Base-by-base conservation (phyloP, 2,113 vertebrate genomes). In the Peromyscus leucopus region DNA sequence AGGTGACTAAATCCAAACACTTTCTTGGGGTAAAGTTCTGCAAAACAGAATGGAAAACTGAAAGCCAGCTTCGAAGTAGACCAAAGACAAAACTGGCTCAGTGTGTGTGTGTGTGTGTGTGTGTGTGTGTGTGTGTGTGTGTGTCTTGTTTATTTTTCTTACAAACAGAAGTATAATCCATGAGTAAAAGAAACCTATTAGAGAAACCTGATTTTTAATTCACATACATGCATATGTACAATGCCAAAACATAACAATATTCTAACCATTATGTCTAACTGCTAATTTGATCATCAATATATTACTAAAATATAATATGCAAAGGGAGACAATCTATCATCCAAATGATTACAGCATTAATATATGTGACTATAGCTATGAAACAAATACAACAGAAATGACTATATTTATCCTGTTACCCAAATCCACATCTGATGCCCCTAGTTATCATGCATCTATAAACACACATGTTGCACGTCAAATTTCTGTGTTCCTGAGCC, bases 111-210 rank as follows among this genome's bases (percentile, higher is more conserved):
- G 69, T 71, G 15, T 71, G 31, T 71, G 69, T 31, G 65, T 33
- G 31, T 69, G 65, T 48, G 46, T 48, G 46, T 71, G 15, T 63
- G 61, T 63, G 61, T 63, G 63, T 57, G 67, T 33, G 31, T 33
- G 31, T 33, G 69, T n/a, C 3, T 48, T 51, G 16, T 82, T 79
- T 91, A 4, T 59, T 96, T 91, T 86, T 42, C 15, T 91, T 95
- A 95, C 46, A 93, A 95, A 83, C 31, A 93, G 33, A 91, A 94
- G 82, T 84, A 48, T 86, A 51, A 89, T 76, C 88, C 85, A 51
- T 85, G 19, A 95, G n/a, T 92, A 21, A 75, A 87, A 96, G 75
- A 28, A 91, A 89, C 4, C 46, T 55, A 92, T 93, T 74, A 31
- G 74, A 78, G 61, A 96, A 95, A 93, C 10, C 39, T 80, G 24